Base-by-base conservation (phyloP, 2,797 vertebrate genomes). In the Rallus crepitans region DNA sequence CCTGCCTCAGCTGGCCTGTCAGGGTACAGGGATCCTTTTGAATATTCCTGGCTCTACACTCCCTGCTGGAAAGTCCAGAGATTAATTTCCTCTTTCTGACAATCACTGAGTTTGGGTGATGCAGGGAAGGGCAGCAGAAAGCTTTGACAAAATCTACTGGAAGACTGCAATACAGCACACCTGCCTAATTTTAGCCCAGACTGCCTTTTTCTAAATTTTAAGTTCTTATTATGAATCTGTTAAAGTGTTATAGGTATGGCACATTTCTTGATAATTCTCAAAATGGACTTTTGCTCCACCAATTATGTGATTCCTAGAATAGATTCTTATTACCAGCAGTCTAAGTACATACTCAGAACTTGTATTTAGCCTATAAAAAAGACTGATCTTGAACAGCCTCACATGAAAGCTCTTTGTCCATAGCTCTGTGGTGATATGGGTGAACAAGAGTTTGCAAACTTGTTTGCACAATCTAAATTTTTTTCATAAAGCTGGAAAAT, bases 1-100 rank as follows among this genome's bases (percentile, higher is more conserved):
- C 19, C 15, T 1, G 2, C 1, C 1, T 13, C 20, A 8, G 21
- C 45, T 25, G 55, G 59, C 40, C 55, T 5, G 4, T 17, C 3
- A 2, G 17, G 15, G 9, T 60, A 24, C 59, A 71, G 45, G 35
- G 17, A 47, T 59, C 35, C 27, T 19, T 64, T 68, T 24, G 30
- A 50, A 35, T 10, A 15, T 33, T 48, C 30, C 20, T 15, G 3
- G 18, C 61, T 79, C 53, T 56, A 47, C 40, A 13, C 19, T 86
- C 35, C 17, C 17, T 1, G 0, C 21, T 28, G 33, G 30, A 31
- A 31, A 69, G 24, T 18, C 42, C 57, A 30, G 55, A 86, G 35
- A 61, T 14, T 2, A 59, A 63, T 63, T 71, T 91, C 48, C 25
- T 42, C 12, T 55, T 48, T 68, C 42, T 71, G 59, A 64, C 7